Evolutionary conservation across 1,140 invertebrate species (phyloP).

Genomic region (Lethocerus indicus): DNA sequence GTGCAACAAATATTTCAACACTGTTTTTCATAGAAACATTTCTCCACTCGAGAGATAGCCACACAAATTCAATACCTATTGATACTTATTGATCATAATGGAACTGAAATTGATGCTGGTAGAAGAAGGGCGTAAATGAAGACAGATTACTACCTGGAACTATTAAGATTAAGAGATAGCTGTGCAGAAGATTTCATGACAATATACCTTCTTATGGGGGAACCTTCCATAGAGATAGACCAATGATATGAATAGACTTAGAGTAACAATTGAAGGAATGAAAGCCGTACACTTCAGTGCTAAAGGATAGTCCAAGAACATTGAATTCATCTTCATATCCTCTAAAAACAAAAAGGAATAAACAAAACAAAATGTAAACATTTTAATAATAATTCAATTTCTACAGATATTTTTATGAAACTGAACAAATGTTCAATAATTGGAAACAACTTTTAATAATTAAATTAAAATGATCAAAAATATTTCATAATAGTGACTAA

Average conservation of each 20-base stretch:
- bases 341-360: slow-evolving; percentile 18
- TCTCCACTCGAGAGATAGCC: too few species aligned
- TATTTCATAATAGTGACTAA: not conserved
- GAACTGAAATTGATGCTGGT: too few species aligned
- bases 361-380: not conserved
- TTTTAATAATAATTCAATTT: too few species aligned
- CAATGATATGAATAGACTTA: slow-evolving; percentile 28
- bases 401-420: not conserved
- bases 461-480: not conserved
- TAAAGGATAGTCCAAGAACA: slow-evolving; percentile 28
- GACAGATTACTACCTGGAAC: too few species aligned
- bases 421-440: not conserved
- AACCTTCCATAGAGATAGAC: slow-evolving; percentile 30
- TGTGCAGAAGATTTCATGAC: too few species aligned
- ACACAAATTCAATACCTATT: too few species aligned
- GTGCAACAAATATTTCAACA: too few species aligned
- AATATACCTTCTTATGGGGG: slow-evolving; percentile 18
- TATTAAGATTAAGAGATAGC: too few species aligned
- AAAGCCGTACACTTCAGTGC: slow-evolving; percentile 30
- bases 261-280: slow-evolving; percentile 26
- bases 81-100: too few species aligned
- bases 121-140: too few species aligned
- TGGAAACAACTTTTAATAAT: not conserved
- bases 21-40: too few species aligned
- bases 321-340: slow-evolving; percentile 33